phyloP scores from a whole-genome alignment of 2,888 invertebrate species.

The Imbricaverruca yamaguchii region DNA sequence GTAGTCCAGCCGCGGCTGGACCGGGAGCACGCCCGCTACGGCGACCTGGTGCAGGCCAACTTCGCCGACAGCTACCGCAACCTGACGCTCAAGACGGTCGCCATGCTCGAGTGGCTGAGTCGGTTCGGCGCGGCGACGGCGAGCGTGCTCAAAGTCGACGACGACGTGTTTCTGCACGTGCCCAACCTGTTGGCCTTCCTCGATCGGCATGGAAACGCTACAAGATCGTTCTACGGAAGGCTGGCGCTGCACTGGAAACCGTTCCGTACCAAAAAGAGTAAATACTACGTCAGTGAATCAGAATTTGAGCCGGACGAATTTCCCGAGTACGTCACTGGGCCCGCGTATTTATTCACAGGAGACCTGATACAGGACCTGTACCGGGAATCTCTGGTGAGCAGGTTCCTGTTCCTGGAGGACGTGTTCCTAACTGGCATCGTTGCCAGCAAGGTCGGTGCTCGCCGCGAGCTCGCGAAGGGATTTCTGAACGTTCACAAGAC shows the following conservation, averaged over 20 bases:
- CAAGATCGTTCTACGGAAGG: conserved; percentile 60
- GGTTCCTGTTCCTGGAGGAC: conserved; percentile 80
- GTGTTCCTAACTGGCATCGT: conserved; percentile 86
- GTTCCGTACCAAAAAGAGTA: conserved; percentile 71
- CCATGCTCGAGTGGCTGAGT: conserved; percentile 73
- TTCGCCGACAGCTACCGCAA: conserved; percentile 73
- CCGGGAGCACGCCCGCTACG: conserved; percentile 60
- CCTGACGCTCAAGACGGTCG: conserved; percentile 72
- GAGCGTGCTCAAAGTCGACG: conserved; percentile 74
- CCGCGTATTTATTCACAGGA: conserved; percentile 74
- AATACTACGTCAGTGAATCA: conserved; percentile 78
- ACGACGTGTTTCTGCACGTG: conserved; percentile 83
- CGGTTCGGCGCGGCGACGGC: conserved; percentile 64
- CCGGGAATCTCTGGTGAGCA: conserved; percentile 57
- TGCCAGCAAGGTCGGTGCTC: conserved; percentile 61
- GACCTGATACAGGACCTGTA: conserved; percentile 65
- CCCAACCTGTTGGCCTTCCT: conserved; percentile 61
- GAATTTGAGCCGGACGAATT: conserved; percentile 63
- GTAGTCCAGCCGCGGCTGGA: conserved; percentile 38
- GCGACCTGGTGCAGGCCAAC: conserved; percentile 65
- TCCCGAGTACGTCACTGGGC: conserved; percentile 86
- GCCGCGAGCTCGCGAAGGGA: conserved; percentile 62
- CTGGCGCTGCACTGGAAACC: conserved; percentile 78
- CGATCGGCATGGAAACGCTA: conserved; percentile 43
- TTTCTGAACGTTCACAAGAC: conserved; percentile 78